Conservation (phyloP, 1,140 invertebrate species). For the Meloidogyne exigua region DNA sequence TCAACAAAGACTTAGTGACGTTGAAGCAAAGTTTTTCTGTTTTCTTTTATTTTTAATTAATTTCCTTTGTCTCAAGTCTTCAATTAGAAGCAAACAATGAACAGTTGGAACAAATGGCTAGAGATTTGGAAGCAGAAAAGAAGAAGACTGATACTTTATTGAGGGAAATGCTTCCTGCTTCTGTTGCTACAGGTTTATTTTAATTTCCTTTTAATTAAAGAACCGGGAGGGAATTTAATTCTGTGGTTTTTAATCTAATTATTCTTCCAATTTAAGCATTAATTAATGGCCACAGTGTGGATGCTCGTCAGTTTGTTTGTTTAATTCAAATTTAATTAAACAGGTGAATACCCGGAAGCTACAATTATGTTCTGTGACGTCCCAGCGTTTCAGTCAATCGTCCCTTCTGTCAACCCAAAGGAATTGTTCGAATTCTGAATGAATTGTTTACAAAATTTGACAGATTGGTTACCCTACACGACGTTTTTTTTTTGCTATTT, state of each 20-base stretch:
- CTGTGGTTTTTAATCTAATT: too few relatives aligned
- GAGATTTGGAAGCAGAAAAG: conserved; percentile 90
- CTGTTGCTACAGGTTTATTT: conserved; percentile 49
- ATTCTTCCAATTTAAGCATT: conserved; percentile 50
- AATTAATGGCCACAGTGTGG: conserved; percentile 55
- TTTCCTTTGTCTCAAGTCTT: conserved; percentile 33
- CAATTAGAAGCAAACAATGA: conserved; percentile 90
- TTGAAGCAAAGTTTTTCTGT: conserved; percentile 82
- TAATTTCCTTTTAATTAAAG: background rate
- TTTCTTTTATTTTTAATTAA: background rate
- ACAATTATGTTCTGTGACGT: conserved; percentile 59
- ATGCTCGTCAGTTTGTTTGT: conserved; percentile 44
- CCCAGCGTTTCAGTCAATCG: conserved; percentile 58
- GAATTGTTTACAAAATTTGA: conserved; percentile 95
- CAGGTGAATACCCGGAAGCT: conserved; percentile 59
- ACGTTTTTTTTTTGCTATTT: conserved; percentile 23
- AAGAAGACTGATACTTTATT: conserved; percentile 81
- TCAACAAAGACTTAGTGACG: conserved; percentile 95
- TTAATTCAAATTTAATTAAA: background rate
- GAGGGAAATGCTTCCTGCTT: conserved; percentile 52
- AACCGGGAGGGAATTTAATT: background rate
- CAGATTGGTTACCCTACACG: conserved; percentile 58
- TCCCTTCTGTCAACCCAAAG: conserved; percentile 56
- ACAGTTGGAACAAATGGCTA: conserved; percentile 88
- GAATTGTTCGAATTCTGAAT: conserved; percentile 88